Conservation (phyloP, 1,140 invertebrate genomes). For the Drosophila baimaii region DNA sequence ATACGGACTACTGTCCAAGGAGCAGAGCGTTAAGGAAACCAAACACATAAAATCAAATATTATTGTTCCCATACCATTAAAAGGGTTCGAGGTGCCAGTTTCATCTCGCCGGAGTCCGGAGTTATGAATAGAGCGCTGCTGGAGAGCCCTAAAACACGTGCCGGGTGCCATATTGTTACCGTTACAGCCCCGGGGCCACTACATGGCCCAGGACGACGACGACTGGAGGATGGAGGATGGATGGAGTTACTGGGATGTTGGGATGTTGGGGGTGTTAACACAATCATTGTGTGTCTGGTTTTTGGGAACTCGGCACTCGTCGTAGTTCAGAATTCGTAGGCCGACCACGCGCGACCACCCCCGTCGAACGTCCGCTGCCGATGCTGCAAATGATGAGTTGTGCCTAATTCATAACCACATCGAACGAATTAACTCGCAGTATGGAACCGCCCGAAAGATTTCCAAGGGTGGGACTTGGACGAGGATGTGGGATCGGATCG, state of each 20-base stretch:
- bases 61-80: constrained; percentile 31
- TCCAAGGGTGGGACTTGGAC: constrained; percentile 11
- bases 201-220: constrained; percentile 17
- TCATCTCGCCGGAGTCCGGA: constrained; percentile 12
- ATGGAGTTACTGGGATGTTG: constrained; percentile 42
- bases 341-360: constrained; percentile 42
- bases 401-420: constrained; percentile 84
- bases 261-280: constrained; percentile 75
- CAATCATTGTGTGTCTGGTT: constrained; percentile 72
- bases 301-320: constrained; percentile 13
- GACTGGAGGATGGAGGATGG: constrained; percentile 40
- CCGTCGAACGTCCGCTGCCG: constrained; percentile 23
- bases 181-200: constrained; percentile 37
- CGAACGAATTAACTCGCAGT: constrained; percentile 76
- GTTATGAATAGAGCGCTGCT: constrained; percentile 46
- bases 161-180: constrained; percentile 72
- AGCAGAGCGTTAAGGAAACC: not conserved
- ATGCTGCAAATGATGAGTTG: constrained; percentile 82
- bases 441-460: constrained; percentile 55
- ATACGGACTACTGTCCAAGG: constrained; percentile 1
- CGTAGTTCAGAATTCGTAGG: constrained; percentile 27
- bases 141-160: constrained; percentile 62
- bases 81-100: constrained; percentile 52
- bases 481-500: constrained; percentile 39
- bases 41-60: constrained; percentile 37